Percentiles rank a stretch among this genome's conserved stretches.
phyloP scores from a whole-genome alignment of 2,888 invertebrate species.

The Perizoma flavofasciatum region DNA sequence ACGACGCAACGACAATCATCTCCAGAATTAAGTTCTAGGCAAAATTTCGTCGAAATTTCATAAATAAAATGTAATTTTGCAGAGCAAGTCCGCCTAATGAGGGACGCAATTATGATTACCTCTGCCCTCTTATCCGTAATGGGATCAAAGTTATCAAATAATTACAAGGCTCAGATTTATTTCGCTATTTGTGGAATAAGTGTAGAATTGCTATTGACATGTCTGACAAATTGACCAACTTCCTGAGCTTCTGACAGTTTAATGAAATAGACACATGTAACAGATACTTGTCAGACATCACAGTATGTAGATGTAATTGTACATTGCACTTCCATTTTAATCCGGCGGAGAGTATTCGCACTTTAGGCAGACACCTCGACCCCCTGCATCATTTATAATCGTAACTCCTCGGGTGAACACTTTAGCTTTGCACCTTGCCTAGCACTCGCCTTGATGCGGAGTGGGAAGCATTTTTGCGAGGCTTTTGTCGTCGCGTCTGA shows the following conservation, averaged over 20 bases:
- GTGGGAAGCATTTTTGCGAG: conserved; percentile 52
- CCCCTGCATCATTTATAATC: conserved; percentile 72
- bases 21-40: conserved; percentile 50
- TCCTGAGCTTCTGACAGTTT: no score
- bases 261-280: no score
- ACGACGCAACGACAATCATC: conserved; percentile 30
- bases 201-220: not conserved
- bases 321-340: conserved; percentile 50
- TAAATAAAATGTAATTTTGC: conserved; percentile 65
- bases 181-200: conserved; percentile 23
- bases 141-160: conserved; percentile 55
- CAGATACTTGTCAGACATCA: conserved; percentile 55
- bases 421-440: conserved; percentile 63
- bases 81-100: conserved; percentile 60
- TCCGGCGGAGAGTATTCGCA: conserved; percentile 44
- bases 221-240: no score
- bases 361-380: conserved; percentile 47
- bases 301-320: conserved; percentile 40
- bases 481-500: conserved; percentile 56
- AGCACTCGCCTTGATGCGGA: conserved; percentile 57
- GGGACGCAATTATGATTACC: conserved; percentile 63
- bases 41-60: conserved; percentile 53
- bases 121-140: conserved; percentile 54
- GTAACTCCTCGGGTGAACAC: conserved; percentile 62
- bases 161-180: conserved; percentile 52